Base-by-base conservation (phyloP, 2,113 vertebrate species). In the Raja brachyura region DNA sequence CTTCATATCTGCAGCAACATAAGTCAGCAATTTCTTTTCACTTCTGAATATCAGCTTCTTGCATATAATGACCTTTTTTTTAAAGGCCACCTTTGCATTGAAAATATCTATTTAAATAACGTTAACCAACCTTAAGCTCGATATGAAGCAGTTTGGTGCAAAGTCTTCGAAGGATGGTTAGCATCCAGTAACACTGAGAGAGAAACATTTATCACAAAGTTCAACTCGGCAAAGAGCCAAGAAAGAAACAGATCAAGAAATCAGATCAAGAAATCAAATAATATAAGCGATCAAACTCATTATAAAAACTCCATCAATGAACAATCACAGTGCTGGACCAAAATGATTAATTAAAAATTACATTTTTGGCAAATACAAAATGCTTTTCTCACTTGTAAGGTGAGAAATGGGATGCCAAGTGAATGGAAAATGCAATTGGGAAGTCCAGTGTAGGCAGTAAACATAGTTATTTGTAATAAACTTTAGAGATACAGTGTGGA, bases 141-240 rank as follows among this genome's bases (percentile, higher is more conserved):
- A n/a, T 18, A 18, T 31, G 14, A 63, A 88, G 20, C 16, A 63
- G 11, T 18, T 63, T n/a, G 28, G 25, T 61, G 25, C 56, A 31
- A 63, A n/a, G 4, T 61, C 13, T 66, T 88, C 13, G 59, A 31
- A 16, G n/a, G n/a, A 63, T 1, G 16, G n/a, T 14, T 31, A 63
- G n/a, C 14, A 6, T 61, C 83, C 59, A 86, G 31, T 31, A 66
- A 63, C 28, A 31, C 83, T 31, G 6, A 88, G 5, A 66, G 28
- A 88, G 83, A 63, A 88, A 63, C 28, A 66, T 88, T 88, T 63
- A 86, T 86, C 83, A 86, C 28, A n/a, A 13, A 5, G 28, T 63
- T 63, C 63, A 63, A 31, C 28, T 3, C 5, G 63, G 59, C 28
- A n/a, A 31, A 66, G 83, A n/a, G 25, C 1, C 81, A 56, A 86